A percentile compares a stretch with the other conserved stretches of the same genome.
phyloP scores from a whole-genome alignment of 2,113 vertebrate species.

The Sinosuthora webbiana region DNA sequence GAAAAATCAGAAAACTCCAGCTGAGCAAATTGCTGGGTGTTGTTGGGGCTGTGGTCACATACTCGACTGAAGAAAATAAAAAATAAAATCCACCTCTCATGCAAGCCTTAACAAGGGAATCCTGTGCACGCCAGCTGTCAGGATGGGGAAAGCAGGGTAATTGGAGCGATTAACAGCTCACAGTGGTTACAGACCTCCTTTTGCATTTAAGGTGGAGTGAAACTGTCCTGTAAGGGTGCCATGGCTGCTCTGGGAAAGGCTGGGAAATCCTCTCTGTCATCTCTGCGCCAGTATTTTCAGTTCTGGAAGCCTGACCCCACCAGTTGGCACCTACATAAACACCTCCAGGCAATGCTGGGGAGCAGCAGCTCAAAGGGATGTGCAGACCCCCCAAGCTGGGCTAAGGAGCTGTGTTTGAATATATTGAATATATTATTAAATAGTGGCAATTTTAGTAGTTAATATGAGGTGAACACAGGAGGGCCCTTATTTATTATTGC shows the following conservation, averaged over 20 bases:
- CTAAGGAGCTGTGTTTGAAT: background rate
- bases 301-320: background rate
- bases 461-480: background rate
- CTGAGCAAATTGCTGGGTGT: constrained; percentile 29
- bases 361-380: background rate
- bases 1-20: background rate
- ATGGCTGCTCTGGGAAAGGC: background rate
- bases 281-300: background rate
- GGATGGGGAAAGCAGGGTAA: constrained; percentile 21
- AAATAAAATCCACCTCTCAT: background rate
- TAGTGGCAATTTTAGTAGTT: background rate
- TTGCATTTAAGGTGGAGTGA: constrained; percentile 46
- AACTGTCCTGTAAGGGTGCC: background rate
- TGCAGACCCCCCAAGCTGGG: background rate
- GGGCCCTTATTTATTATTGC: background rate
- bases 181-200: background rate
- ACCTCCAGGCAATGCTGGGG: background rate
- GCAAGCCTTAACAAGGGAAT: background rate
- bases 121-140: constrained; percentile 28
- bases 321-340: background rate
- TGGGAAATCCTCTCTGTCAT: background rate
- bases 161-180: constrained; percentile 59
- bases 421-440: background rate
- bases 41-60: background rate
- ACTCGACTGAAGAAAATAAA: background rate